phyloP scores from a whole-genome alignment of 2,888 invertebrate species.

The Sericinus montela region DNA sequence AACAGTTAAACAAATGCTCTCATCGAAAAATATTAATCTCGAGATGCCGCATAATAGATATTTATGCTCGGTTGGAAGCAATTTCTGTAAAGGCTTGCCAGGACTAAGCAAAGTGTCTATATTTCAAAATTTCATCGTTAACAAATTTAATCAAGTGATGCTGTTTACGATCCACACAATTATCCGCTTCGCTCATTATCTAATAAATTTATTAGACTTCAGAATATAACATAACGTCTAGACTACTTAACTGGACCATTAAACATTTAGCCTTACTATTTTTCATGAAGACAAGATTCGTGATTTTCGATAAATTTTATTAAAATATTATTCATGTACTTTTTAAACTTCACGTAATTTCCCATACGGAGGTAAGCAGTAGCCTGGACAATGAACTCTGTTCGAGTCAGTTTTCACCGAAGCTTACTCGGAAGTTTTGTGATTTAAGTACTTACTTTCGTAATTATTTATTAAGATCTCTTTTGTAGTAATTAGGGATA shows the following conservation, averaged over 20 bases:
- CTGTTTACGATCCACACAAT: slow-evolving; percentile 56
- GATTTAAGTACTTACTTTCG: too few relatives aligned
- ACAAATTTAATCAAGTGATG: slow-evolving; percentile 59
- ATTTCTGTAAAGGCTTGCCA: slow-evolving; percentile 55
- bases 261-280: background rate
- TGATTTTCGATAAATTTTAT: too few relatives aligned
- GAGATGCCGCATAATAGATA: slow-evolving; percentile 67
- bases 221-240: slow-evolving; percentile 34
- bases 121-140: slow-evolving; percentile 49
- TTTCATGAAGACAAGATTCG: too few relatives aligned
- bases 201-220: slow-evolving; percentile 33
- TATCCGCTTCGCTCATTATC: slow-evolving; percentile 41
- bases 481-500: too few relatives aligned
- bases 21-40: slow-evolving; percentile 74
- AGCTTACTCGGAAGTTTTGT: too few relatives aligned
- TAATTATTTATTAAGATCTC: too few relatives aligned
- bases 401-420: too few relatives aligned
- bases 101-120: slow-evolving; percentile 32
- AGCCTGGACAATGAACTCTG: too few relatives aligned
- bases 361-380: too few relatives aligned
- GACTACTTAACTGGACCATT: slow-evolving; percentile 25
- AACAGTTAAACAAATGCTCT: slow-evolving; percentile 44
- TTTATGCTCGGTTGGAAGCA: slow-evolving; percentile 72
- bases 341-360: too few relatives aligned
- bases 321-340: too few relatives aligned